A percentile compares a stretch with the other conserved stretches of the same genome.
phyloP scores from a whole-genome alignment of 2,113 vertebrate genomes.

The Hippocampus abdominalis region DNA sequence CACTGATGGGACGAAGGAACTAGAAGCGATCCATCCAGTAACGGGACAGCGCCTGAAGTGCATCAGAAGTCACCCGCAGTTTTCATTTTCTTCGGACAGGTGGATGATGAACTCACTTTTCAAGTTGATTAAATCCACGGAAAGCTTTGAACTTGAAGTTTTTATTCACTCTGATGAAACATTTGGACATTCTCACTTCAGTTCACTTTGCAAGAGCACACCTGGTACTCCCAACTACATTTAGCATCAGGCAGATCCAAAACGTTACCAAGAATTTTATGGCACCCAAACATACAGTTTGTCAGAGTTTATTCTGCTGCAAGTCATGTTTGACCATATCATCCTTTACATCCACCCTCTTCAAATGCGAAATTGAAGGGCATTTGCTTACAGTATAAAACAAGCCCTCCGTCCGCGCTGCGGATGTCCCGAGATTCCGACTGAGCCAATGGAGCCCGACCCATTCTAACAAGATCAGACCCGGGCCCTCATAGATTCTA shows the following conservation, averaged over 20 bases:
- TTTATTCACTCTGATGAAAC: too few relatives aligned
- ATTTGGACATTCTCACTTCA: background rate
- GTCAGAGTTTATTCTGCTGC: background rate
- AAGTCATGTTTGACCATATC: background rate
- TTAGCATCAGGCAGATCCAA: too few relatives aligned
- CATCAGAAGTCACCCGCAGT: constrained; percentile 20
- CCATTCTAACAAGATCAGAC: constrained; percentile 70
- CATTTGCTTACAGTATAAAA: background rate
- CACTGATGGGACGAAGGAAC: constrained; percentile 45
- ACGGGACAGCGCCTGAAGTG: constrained; percentile 36
- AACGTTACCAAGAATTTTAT: too few relatives aligned
- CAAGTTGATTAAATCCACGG: constrained; percentile 23
- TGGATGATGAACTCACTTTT: background rate
- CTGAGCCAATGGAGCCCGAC: constrained; percentile 53
- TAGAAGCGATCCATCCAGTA: constrained; percentile 51
- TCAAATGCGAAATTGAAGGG: background rate
- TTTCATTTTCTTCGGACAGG: constrained; percentile 21
- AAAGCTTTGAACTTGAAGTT: constrained; percentile 29
- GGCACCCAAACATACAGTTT: background rate
- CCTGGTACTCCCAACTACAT: too few relatives aligned
- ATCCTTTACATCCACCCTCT: background rate
- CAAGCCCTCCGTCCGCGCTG: constrained; percentile 20
- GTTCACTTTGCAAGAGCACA: background rate
- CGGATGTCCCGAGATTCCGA: constrained; percentile 30
- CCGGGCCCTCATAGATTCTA: constrained; percentile 69